Evolutionary conservation across 2,113 vertebrate genomes (phyloP), one percentile per base, ranked within the genome.

Genomic region (Oreocharis arfaki): DNA sequence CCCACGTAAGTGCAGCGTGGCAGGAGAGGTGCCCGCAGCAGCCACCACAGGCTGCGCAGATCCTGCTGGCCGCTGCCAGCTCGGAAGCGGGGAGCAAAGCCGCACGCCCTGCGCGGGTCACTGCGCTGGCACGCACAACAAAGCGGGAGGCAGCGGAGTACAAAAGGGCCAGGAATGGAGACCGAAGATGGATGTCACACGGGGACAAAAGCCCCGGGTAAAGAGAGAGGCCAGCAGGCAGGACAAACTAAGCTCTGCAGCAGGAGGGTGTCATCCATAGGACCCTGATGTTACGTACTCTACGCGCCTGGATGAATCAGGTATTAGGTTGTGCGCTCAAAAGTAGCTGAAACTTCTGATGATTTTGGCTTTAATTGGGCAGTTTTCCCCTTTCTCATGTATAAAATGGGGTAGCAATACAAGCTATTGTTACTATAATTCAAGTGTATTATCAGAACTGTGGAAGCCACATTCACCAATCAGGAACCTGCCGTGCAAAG

Each of bases 1-100:
- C 50, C 28, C 65, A 20, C 0, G 0, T 2, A 22, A 41, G 56
- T 0, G 4, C 0, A 8, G 22, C 1, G 1, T 2, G 41, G 70
- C 78, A 68, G 92, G n/a, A 84, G 81, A 81, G 46, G 27, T 11
- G 41, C 15, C 28, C 0, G 0, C 71, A 90, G 91, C 89, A 83
- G 30, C 46, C 59, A 32, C 27, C n/a, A 1, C 30, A n/a, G 76
- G 71, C 91, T 92, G 91, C 1, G 4, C 59, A 8, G 57, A 47
- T 20, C 35, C 49, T 49, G 79, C 76, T 77, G 68, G 87, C 93
- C 86, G 83, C 76, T 52, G 20, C 46, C 89, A 87, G 81, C 64
- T 20, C 1, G 2, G 77, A 13, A 85, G 67, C 78, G 56, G 49
- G 32, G 57, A 90, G 78, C 84, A 47, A 37, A 70, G 78, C 90